phyloP scores from a whole-genome alignment of 2,888 invertebrate genomes.

The Ceratothoa steindachneri region DNA sequence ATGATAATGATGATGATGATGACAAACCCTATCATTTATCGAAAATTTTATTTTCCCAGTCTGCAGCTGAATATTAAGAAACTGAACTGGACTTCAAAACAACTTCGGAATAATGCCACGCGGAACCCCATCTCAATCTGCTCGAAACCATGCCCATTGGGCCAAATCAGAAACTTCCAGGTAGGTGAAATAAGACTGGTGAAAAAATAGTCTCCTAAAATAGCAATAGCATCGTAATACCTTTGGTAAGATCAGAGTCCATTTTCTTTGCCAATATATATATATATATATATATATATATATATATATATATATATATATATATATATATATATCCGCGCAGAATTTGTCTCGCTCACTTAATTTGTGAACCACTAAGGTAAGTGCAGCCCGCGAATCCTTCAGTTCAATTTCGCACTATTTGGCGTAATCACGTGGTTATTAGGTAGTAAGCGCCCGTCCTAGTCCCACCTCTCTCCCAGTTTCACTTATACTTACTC shows the following conservation, averaged over 20 bases:
- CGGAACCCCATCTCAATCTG: slow-evolving; percentile 59
- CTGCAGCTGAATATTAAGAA: slow-evolving; percentile 54
- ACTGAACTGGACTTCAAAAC: slow-evolving; percentile 54
- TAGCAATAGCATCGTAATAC: too few relatives aligned
- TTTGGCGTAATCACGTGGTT: too few relatives aligned
- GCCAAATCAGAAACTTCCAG: slow-evolving; percentile 61
- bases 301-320: not conserved
- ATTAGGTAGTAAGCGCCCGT: too few relatives aligned
- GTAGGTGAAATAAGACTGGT: too few relatives aligned
- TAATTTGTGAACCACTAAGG: too few relatives aligned
- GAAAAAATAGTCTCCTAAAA: too few relatives aligned
- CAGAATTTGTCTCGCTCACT: too few relatives aligned
- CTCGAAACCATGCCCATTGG: slow-evolving; percentile 62
- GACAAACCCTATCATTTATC: not conserved
- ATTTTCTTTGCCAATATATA: slow-evolving; percentile 10
- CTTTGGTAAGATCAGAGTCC: too few relatives aligned
- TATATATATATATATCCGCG: not conserved
- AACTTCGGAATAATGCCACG: slow-evolving; percentile 51
- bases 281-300: slow-evolving; percentile 16
- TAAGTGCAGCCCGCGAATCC: too few relatives aligned
- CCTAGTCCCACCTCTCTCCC: too few relatives aligned
- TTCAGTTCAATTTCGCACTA: too few relatives aligned
- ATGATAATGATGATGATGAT: not conserved
- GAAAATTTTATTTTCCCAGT: slow-evolving; percentile 8
- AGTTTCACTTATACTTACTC: too few relatives aligned